These are phyloP conservation scores for Lysandra coridon DNA, from an alignment of 2,888 invertebrate genomes.

Conservation along the genomic window DNA sequence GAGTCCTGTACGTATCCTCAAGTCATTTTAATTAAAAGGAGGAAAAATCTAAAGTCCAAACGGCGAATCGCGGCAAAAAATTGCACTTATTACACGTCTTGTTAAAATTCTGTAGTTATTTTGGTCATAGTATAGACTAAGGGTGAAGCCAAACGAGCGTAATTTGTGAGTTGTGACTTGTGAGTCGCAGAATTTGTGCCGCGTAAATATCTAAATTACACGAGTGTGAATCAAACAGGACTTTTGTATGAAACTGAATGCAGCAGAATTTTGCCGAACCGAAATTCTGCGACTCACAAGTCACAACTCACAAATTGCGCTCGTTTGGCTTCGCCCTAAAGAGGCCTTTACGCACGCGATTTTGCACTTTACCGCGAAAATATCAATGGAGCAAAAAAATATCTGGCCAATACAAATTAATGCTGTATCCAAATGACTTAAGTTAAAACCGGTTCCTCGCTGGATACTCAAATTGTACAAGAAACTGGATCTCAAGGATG, in stretches of 20 bases:
- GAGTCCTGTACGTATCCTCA: background rate
- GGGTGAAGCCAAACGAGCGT: no score
- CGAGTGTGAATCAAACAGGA: no score
- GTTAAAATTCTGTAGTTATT: no score
- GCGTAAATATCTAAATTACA: no score
- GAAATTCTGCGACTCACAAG: no score
- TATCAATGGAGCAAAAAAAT: constrained; percentile 7
- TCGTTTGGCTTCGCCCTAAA: background rate
- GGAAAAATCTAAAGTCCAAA: background rate
- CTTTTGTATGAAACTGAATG: no score
- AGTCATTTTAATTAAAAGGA: background rate
- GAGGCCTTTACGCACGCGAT: background rate
- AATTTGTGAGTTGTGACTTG: no score
- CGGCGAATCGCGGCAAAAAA: background rate
- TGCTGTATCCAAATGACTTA: constrained; percentile 5
- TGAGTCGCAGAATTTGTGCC: no score
- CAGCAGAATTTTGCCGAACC: no score
- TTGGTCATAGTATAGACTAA: no score
- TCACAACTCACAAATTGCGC: no score
- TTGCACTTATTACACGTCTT: background rate
- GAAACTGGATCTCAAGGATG: constrained; percentile 30
- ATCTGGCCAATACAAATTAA: background rate
- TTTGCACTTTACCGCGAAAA: background rate
- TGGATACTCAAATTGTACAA: constrained; percentile 28
- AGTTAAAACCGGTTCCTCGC: constrained; percentile 23